A percentile compares a stretch with the other conserved stretches of the same genome.
These are phyloP conservation scores for Hybos culiciformis DNA, from an alignment of 2,888 invertebrate species.

Conservation along the genomic window DNA sequence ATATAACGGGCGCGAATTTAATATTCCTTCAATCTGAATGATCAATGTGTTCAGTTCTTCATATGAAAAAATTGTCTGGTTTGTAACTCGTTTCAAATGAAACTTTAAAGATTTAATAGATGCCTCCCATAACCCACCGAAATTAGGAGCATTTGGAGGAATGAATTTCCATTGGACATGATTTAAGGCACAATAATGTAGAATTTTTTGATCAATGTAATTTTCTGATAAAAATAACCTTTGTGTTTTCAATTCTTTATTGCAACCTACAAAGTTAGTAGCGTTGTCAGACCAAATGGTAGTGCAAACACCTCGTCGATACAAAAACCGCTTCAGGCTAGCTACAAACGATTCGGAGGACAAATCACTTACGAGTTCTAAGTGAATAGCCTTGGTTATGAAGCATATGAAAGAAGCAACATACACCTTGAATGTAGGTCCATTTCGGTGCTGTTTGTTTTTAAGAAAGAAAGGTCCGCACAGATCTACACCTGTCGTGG, in stretches of 20 bases:
- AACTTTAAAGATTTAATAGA: neutral
- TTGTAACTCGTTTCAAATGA: neutral
- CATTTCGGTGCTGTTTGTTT: too few species aligned
- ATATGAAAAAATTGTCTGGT: neutral
- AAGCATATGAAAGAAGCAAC: constrained; percentile 8
- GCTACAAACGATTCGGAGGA: too few species aligned
- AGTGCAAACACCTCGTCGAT: constrained; percentile 9
- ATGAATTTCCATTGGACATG: neutral
- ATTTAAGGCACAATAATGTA: neutral
- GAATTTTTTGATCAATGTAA: too few species aligned
- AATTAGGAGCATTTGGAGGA: constrained; percentile 7
- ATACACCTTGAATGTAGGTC: constrained; percentile 4
- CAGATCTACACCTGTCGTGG: constrained; percentile 12
- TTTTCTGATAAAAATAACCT: too few species aligned
- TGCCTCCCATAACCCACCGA: neutral
- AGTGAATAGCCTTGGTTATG: constrained; percentile 5
- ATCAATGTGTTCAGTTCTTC: neutral
- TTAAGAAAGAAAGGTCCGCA: too few species aligned
- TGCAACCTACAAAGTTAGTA: too few species aligned
- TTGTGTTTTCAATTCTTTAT: constrained; percentile 4
- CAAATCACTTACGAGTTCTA: constrained; percentile 8
- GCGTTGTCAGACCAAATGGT: too few species aligned
- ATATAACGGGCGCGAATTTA: neutral
- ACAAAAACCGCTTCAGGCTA: constrained; percentile 13
- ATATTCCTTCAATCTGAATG: neutral